Evolutionary conservation across 2,113 vertebrate genomes (phyloP), one percentile per base, ranked within the genome.

Genomic region (Pampusana beccarii): DNA sequence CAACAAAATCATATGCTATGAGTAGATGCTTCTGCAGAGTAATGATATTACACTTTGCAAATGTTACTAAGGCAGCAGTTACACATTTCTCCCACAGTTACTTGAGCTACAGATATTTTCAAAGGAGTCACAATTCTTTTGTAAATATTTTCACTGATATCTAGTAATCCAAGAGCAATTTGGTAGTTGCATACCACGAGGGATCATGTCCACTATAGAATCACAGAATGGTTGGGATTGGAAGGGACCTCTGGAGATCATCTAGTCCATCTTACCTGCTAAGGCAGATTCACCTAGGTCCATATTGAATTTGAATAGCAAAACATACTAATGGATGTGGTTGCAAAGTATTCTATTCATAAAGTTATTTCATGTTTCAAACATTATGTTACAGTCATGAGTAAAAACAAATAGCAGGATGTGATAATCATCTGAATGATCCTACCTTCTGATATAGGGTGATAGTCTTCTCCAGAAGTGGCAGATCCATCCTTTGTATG

Each of bases 401-500:
- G 65, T 66, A 25, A 86, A 92, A 67, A 13, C 11, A 72, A 60
- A 54, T 2, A 66, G 34, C 10, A 48, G 8, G 34, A 86, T 79
- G 6, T 54, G 34, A 29, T 26, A 78, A 84, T 25, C 13, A 51
- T 72, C 24, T 57, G 46, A 67, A 48, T 69, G 42, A 66, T 57
- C n/a, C 21, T 96, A 99, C 99, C 99, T 98, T 99, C 98, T 25
- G 99, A 99, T 91, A 99, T 93, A 5, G 99, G 99, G 64, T 98
- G 97, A 95, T 99, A 99, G 97, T 99, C 99, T 93, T 99, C 98
- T 94, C 99, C 99, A 13, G 99, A 99, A 69, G 98, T 92, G 16
- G 99, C 99, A 1, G 99, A 99, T 53, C 99, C 99, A 11, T 99
- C 99, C 92, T 99, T 99, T 90, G 99, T 99, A 97, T 99, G 99